Evolutionary conservation across 2,113 vertebrate genomes (phyloP), one percentile per base, ranked within the genome.

Genomic region (Saimiri boliviensis): DNA sequence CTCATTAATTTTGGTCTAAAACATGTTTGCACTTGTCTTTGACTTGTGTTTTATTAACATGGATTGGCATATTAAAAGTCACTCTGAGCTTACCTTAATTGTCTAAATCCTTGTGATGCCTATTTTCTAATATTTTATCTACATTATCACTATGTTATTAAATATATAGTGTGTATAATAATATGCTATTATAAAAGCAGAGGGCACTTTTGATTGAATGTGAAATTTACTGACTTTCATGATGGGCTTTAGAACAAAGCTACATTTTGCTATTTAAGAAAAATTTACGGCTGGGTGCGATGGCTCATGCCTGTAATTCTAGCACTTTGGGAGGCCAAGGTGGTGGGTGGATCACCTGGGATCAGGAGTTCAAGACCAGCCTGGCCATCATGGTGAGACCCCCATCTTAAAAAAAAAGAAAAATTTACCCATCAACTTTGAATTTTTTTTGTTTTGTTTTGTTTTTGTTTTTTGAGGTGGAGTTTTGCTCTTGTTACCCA

Each of bases 61-160:
- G 98, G 92, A 98, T 97, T 97, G 97, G 97, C 98, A 98, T 98
- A 99, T 98, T 99, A 99, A 99, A 99, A 98, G 97, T 98, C 98
- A 97, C 98, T 98, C 98, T 98, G 97, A 96, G 98, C 98, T 98
- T 97, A 98, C 86, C 68, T 85, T 95, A 77, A 52, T 79, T 97
- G 98, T 97, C 81, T 96, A 97, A 96, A 54, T 91, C 35, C 91
- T 95, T 94, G 52, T 98, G 68, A 42, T 98, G 70, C 70, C 52
- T 84, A 42, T 95, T 98, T 93, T 93, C 70, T 96, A 73, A 70
- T 96, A 73, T 79, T 56, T 30, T 92, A 37, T 93, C 56, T 96
- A 58, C 45, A 63, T 94, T 93, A 87, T 86, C 21, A 35, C 71
- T 81, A 47, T 77, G 81, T 87, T 96, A 76, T 47, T 97, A 86